These are phyloP conservation scores for Gila orcuttii DNA, from an alignment of 2,113 vertebrate genomes.

Conservation along the genomic window DNA sequence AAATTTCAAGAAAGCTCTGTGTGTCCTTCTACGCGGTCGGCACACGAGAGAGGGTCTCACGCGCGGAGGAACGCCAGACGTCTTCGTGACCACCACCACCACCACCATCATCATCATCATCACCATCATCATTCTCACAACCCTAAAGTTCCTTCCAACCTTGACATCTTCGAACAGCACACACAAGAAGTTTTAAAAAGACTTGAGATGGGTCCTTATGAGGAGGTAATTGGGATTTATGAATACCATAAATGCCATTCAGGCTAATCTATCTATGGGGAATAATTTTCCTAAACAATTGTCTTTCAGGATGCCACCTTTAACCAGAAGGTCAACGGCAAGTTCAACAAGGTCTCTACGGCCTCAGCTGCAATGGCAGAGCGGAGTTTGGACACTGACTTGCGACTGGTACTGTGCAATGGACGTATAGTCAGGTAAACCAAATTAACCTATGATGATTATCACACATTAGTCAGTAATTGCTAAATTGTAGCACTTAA, in stretches of 20 bases:
- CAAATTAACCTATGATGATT: not conserved
- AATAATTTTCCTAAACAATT: not conserved
- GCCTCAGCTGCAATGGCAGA: conserved; percentile 87
- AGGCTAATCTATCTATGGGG: not conserved
- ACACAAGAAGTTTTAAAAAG: conserved; percentile 92
- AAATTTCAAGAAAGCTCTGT: conserved; percentile 91
- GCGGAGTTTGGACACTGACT: conserved; percentile 84
- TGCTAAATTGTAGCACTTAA: not conserved
- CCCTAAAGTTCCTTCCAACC: conserved; percentile 86
- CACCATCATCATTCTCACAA: conserved; percentile 71
- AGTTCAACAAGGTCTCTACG: conserved; percentile 91
- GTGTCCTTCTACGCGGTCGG: conserved; percentile 84
- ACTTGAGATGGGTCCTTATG: conserved; percentile 89
- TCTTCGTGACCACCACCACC: conserved; percentile 86
- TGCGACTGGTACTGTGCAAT: conserved; percentile 90
- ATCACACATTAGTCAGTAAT: not conserved
- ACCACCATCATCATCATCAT: conserved; percentile 78
- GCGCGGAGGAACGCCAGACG: conserved; percentile 83
- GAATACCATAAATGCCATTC: not conserved
- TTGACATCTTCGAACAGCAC: conserved; percentile 95
- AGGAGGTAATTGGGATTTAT: conserved; percentile 77
- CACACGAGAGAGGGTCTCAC: conserved; percentile 83
- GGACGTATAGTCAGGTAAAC: conserved; percentile 93
- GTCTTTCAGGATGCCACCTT: conserved; percentile 77
- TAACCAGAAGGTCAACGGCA: conserved; percentile 85